A percentile compares a stretch with the other conserved stretches of the same genome.
phyloP scores from a whole-genome alignment of 2,113 vertebrate genomes.

The Nibea albiflora region DNA sequence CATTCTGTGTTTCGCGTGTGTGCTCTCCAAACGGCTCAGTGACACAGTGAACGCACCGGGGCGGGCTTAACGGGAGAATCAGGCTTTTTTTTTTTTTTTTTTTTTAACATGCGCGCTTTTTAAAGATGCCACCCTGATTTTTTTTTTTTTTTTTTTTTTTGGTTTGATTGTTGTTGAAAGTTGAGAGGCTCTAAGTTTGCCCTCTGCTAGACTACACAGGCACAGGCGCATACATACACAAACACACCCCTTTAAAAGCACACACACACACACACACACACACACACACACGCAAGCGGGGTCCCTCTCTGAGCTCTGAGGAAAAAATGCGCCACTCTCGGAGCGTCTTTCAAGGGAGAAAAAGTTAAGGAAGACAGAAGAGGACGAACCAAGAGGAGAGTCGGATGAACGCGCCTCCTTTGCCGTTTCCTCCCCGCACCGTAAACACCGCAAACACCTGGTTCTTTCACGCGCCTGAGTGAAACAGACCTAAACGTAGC shows the following conservation, averaged over 20 bases:
- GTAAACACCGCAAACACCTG: constrained; percentile 68
- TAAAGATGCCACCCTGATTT: constrained; percentile 31
- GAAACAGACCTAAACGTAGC: constrained; percentile 52
- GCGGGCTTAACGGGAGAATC: not conserved
- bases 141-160: constrained; percentile 9
- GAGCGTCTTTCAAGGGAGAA: constrained; percentile 78
- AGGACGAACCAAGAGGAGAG: constrained; percentile 73
- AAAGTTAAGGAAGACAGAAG: constrained; percentile 79
- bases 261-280: constrained; percentile 30
- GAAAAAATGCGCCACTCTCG: constrained; percentile 81
- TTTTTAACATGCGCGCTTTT: constrained; percentile 5
- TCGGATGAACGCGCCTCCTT: constrained; percentile 73
- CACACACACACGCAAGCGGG: constrained; percentile 61
- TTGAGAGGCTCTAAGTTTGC: constrained; percentile 66
- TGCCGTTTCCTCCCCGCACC: constrained; percentile 27
- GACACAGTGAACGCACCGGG: not conserved
- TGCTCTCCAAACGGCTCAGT: not conserved
- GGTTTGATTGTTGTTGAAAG: constrained; percentile 68
- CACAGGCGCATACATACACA: constrained; percentile 48
- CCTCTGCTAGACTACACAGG: constrained; percentile 55
- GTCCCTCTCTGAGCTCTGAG: constrained; percentile 78
- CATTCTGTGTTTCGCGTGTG: constrained; percentile 18
- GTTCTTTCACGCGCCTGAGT: constrained; percentile 70
- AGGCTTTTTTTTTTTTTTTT: not conserved
- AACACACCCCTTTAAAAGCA: constrained; percentile 71